Base-by-base conservation (phyloP, 64 coral and sea anemone species). In the Montipora sp. region DNA sequence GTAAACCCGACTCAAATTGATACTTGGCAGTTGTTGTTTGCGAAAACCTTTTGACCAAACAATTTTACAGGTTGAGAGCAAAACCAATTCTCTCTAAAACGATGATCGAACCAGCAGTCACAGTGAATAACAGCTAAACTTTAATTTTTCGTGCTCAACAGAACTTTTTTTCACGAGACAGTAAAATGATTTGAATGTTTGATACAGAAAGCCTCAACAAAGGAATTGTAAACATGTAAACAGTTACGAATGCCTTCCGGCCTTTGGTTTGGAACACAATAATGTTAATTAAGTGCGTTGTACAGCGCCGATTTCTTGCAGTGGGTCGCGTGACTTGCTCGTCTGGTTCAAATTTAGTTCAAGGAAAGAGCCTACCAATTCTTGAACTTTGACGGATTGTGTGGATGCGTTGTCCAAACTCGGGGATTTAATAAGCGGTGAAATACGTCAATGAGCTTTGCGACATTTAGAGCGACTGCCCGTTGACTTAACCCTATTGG, bases 161-260 rank as follows among this genome's bases (percentile, higher is more conserved):
- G 11, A 63, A 14, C 60, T 11, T 14, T 11, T 63, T 15, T 63
- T 63, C 3, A 15, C 13, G 60, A 63, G 60, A 11, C 47, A 51
- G 68, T 22, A 63, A 36, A 63, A 8, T 72, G 48, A 72, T 72
- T 22, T 85, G 47, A 85, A 48, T 71, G 82, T 71, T 85, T 85
- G 65, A 85, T 72, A 71, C 45, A 85, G 47, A 84, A 48, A 71
- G 14, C 45, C 47, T 70, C 82, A 48, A 85, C 82, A 71, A 85
- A 85, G 65, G 45, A 85, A 71, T 72, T 49, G 63, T 48, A 85
- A 85, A 85, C 82, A 85, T 70, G 68, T 85, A 85, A 85, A 85
- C 46, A 85, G 82, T 85, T 71, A 22, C 82, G 18, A 85, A 47
- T 85, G 63, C 82, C 65, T 85, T 85, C 82, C 82, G 82, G 65